phyloP scores from a whole-genome alignment of 2,797 vertebrate genomes.

The Mycteria americana region DNA sequence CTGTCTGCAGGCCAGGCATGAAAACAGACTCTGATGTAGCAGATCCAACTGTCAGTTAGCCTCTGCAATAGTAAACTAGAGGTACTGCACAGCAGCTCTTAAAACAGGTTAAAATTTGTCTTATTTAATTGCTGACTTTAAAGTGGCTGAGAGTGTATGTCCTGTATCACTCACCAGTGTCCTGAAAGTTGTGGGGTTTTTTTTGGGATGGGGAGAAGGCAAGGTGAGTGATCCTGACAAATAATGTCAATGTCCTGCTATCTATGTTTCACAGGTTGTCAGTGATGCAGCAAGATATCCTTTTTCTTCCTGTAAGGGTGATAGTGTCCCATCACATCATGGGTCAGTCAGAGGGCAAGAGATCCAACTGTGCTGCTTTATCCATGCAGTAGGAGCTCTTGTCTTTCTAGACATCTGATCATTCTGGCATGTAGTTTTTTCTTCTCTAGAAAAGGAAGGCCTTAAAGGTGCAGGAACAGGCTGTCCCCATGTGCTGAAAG shows the following conservation, averaged over 20 bases:
- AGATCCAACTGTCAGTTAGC: not conserved
- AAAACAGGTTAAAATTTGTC: not conserved
- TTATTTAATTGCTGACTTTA: not conserved
- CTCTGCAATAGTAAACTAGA: not conserved
- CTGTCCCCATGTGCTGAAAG: too few species aligned
- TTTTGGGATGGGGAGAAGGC: not conserved
- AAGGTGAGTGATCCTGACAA: not conserved
- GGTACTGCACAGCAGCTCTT: not conserved
- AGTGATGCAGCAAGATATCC: not conserved
- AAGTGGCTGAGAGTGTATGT: not conserved
- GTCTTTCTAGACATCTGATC: not conserved
- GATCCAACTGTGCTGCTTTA: not conserved
- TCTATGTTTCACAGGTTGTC: not conserved
- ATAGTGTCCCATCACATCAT: rapidly evolving
- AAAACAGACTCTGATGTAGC: not conserved
- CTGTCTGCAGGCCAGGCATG: not conserved
- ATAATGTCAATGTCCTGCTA: not conserved
- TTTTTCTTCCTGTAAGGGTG: not conserved
- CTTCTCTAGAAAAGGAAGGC: not conserved
- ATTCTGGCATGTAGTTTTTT: not conserved
- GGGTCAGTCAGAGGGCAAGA: not conserved
- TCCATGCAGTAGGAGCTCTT: not conserved
- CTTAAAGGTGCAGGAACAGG: too few species aligned
- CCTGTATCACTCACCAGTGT: not conserved
- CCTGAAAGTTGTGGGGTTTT: not conserved